These are phyloP conservation scores for Trichoplusia ni DNA, from an alignment of 1,140 invertebrate genomes.

Conservation along the genomic window DNA sequence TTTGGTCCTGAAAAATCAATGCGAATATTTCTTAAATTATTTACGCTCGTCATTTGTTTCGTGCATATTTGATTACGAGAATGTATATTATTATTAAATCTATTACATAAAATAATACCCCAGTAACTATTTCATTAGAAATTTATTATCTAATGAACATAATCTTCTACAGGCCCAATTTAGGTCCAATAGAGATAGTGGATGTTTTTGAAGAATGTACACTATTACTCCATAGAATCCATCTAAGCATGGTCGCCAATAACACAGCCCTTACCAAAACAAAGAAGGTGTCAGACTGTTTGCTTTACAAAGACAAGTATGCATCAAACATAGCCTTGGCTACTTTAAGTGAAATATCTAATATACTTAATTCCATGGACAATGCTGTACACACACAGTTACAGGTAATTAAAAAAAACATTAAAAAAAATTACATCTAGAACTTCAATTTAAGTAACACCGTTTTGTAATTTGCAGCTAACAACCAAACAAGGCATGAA, in stretches of 20 bases:
- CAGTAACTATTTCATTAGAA: too few species aligned
- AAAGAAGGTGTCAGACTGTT: conserved; percentile 56
- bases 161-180: conserved; percentile 26
- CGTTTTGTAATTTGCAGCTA: conserved; percentile 41
- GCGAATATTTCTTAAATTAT: not conserved
- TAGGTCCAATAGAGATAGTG: conserved; percentile 63
- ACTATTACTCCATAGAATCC: conserved; percentile 70
- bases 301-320: conserved; percentile 68
- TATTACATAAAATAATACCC: too few species aligned
- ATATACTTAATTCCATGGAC: conserved; percentile 69
- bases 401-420: too few species aligned
- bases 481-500: conserved; percentile 39
- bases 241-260: conserved; percentile 69
- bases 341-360: conserved; percentile 66
- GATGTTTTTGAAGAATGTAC: conserved; percentile 67
- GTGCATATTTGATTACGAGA: too few species aligned
- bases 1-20: too few species aligned
- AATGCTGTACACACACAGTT: conserved; percentile 62
- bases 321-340: conserved; percentile 66
- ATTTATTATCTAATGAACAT: too few species aligned
- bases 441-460: not conserved
- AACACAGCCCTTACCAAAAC: conserved; percentile 65
- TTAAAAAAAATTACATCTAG: not conserved
- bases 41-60: too few species aligned
- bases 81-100: too few species aligned